A percentile compares a stretch with the other conserved stretches of the same genome.
These are phyloP conservation scores for Nephrocerus scutellatus DNA, from an alignment of 2,888 invertebrate species.

Conservation along the genomic window DNA sequence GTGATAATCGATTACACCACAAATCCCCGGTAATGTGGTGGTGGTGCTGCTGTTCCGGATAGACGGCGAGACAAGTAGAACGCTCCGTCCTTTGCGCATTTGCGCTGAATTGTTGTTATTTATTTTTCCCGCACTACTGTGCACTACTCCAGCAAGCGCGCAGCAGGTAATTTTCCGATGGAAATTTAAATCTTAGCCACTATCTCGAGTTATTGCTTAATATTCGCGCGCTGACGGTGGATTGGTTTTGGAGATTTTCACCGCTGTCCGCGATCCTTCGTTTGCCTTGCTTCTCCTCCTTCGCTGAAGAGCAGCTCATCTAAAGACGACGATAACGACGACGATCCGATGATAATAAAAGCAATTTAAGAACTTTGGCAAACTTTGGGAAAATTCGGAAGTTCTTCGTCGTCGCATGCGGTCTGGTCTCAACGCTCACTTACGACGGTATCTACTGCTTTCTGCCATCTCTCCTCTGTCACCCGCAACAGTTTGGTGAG, in stretches of 20 bases:
- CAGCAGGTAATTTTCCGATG: slow-evolving; percentile 20
- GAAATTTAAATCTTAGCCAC: slow-evolving; percentile 22
- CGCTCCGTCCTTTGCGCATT: no score
- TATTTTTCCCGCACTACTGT: no score
- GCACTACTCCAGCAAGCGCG: not conserved
- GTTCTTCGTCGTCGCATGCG: slow-evolving; percentile 11
- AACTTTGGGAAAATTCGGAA: slow-evolving; percentile 22
- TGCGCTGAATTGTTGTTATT: no score
- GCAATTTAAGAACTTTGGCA: slow-evolving; percentile 29
- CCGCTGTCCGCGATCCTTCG: slow-evolving; percentile 12
- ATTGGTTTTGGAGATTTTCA: not conserved
- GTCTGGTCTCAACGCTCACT: not conserved
- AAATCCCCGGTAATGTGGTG: no score
- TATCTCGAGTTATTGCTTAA: slow-evolving; percentile 21
- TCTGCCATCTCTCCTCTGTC: slow-evolving; percentile 5
- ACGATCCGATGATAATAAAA: slow-evolving; percentile 26
- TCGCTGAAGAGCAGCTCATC: not conserved
- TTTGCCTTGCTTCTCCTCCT: slow-evolving; percentile 15
- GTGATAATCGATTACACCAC: no score
- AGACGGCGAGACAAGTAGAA: no score
- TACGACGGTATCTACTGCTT: slow-evolving; percentile 12
- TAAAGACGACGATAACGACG: slow-evolving; percentile 16
- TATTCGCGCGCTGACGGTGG: slow-evolving; percentile 17
- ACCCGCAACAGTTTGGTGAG: no score
- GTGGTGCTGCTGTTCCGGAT: no score